Evolutionary conservation across 2,797 vertebrate species (phyloP).

Genomic region (Gadopsis marmoratus): DNA sequence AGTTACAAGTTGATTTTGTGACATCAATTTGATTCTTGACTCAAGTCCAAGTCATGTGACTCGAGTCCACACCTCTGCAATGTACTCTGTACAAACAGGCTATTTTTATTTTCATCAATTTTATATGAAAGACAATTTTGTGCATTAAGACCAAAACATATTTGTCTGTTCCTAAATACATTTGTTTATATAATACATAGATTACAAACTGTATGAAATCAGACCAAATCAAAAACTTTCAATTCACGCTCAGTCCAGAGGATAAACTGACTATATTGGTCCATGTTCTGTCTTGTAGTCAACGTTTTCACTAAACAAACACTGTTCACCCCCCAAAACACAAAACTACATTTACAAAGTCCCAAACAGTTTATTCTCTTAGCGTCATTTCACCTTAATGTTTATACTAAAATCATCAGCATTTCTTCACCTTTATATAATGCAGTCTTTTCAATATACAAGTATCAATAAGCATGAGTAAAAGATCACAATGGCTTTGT

Average conservation of each 20-base stretch:
- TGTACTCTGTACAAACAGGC: constrained; percentile 52
- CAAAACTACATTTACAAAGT: constrained; percentile 80
- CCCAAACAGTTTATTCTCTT: constrained; percentile 83
- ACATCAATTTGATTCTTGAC: not conserved
- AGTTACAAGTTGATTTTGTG: not conserved
- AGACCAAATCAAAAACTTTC: constrained; percentile 46
- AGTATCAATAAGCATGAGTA: constrained; percentile 84
- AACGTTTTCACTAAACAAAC: constrained; percentile 34
- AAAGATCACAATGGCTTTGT: constrained; percentile 86
- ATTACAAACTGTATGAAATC: constrained; percentile 70
- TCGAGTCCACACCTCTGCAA: constrained; percentile 2
- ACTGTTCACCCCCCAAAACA: constrained; percentile 61
- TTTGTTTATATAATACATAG: constrained; percentile 62
- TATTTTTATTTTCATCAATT: constrained; percentile 51
- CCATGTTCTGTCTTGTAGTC: constrained; percentile 19
- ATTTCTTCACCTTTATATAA: constrained; percentile 81
- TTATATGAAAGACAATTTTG: constrained; percentile 60
- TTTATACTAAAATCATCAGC: constrained; percentile 84
- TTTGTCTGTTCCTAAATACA: constrained; percentile 61
- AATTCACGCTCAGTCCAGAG: constrained; percentile 14
- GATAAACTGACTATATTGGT: constrained; percentile 35
- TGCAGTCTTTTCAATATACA: constrained; percentile 84
- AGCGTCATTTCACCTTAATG: constrained; percentile 76
- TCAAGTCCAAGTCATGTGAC: constrained; percentile 4
- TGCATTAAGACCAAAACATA: constrained; percentile 66